Evolutionary conservation across 2,888 invertebrate genomes (phyloP), one percentile per base, ranked within the genome.

Genomic region (Drosophila percnosoma): DNA sequence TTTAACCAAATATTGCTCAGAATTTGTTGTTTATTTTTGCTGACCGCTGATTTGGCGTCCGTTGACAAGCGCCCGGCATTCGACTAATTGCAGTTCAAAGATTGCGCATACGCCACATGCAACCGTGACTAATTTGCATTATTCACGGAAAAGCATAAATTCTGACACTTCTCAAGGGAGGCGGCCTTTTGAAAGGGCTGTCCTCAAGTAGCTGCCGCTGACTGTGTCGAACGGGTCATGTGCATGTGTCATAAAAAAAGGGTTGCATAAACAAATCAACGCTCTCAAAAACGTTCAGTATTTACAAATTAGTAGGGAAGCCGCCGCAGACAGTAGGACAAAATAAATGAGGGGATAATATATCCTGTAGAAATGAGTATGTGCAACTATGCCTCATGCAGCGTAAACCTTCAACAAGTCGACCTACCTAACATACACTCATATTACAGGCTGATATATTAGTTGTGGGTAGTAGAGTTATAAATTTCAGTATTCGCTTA

Each of bases 31-130:
- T 78, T 68, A 78, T 51, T 49, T 65, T 57, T 15, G 34, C 27
- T 45, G 53, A 57, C 61, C 24, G 27, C 42, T 21, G 55, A 24
- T 45, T 45, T 45, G 45, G 27, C 66, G 53, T 60, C 58, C 60
- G 54, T 69, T 78, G 83, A 80, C 87, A 78, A 76, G 64, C 60
- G 51, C 60, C 10, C 29, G 21, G 29, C 52, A 38, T 48, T 34
- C 61, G 62, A 45, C 85, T 83, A 83, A 83, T 87, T 83, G 82
- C 86, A 86, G 72, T 78, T 69, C 65, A 73, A 78, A 83, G 55
- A 87, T 85, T 83, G 70, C 83, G 84, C 78, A 85, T 85, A 89
- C 84, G 84, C 81, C 89, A 67, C 75, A 75, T 78, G 69, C 34
- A 49, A 55, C 73, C 71, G 64, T 78, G 69, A 65, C 74, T 53